Conservation (phyloP, 2,113 vertebrate genomes). For the Paedocypris sp. region DNA sequence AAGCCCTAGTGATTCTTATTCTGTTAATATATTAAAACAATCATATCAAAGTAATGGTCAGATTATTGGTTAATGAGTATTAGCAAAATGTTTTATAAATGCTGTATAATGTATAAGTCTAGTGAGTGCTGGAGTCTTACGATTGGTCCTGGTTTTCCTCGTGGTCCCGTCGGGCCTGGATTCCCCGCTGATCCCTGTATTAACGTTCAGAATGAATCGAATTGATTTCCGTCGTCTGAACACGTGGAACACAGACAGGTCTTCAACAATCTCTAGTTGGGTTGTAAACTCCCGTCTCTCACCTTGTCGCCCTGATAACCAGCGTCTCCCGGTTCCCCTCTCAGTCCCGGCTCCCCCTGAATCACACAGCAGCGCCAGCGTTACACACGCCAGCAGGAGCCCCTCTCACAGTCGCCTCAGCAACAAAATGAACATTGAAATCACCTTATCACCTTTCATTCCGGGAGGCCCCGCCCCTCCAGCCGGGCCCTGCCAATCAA, state of each 20-base stretch:
- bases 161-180: conserved; percentile 72
- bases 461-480: conserved; percentile 82
- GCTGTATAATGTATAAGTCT: no score
- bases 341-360: conserved; percentile 79
- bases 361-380: conserved; percentile 53
- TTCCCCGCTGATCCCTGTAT: conserved; percentile 73
- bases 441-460: conserved; percentile 99
- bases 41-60: no score
- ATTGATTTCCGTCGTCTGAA: no score
- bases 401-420: no score
- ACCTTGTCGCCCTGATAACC: conserved; percentile 95
- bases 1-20: no score
- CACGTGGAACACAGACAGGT: no score
- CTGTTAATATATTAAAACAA: no score
- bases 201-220: background rate
- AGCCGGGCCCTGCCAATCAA: conserved; percentile 70
- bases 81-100: no score
- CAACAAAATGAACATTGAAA: conserved; percentile 93
- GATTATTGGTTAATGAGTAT: no score
- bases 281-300: conserved; percentile 8
- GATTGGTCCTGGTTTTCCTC: conserved; percentile 78
- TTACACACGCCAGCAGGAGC: background rate
- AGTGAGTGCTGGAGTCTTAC: conserved; percentile 76
- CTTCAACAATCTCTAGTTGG: no score
- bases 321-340: conserved; percentile 77